A percentile compares a stretch with the other conserved stretches of the same genome.
Evolutionary conservation across 2,797 vertebrate species (phyloP).

Genomic region (Syndactyla subalaris): DNA sequence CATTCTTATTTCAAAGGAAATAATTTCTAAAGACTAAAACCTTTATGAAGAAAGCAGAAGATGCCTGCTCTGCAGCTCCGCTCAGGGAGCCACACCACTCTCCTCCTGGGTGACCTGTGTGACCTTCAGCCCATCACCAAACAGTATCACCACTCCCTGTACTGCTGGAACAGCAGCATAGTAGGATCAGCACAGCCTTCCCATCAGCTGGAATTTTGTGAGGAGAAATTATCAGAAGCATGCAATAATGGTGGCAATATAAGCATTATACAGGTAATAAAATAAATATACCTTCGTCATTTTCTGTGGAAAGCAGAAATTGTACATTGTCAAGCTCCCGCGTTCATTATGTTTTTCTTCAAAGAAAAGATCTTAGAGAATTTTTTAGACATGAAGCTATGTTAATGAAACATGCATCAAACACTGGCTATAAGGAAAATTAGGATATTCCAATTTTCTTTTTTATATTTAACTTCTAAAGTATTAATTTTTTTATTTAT

Average conservation of each 20-base stretch:
- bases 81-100: not conserved
- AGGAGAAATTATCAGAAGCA: not conserved
- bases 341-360: not conserved
- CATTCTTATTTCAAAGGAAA: not conserved
- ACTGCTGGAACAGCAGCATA: accelerated
- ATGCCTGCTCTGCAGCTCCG: not conserved
- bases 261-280: not conserved
- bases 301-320: not conserved
- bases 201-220: not conserved
- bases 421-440: not conserved
- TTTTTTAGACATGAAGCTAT: not conserved
- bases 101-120: not conserved
- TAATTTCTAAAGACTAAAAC: not conserved
- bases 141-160: accelerated
- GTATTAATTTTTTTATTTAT: not conserved
- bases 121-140: not conserved
- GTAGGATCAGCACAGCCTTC: not conserved
- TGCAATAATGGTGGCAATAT: not conserved
- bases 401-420: not conserved
- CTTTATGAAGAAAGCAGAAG: not conserved
- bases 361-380: not conserved
- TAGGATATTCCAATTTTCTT: not conserved
- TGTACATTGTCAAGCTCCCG: not conserved
- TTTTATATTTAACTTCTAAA: not conserved
- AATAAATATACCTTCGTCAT: not conserved